These are phyloP conservation scores for Alexandromys fortis DNA, from an alignment of 2,113 vertebrate species.

Conservation along the genomic window DNA sequence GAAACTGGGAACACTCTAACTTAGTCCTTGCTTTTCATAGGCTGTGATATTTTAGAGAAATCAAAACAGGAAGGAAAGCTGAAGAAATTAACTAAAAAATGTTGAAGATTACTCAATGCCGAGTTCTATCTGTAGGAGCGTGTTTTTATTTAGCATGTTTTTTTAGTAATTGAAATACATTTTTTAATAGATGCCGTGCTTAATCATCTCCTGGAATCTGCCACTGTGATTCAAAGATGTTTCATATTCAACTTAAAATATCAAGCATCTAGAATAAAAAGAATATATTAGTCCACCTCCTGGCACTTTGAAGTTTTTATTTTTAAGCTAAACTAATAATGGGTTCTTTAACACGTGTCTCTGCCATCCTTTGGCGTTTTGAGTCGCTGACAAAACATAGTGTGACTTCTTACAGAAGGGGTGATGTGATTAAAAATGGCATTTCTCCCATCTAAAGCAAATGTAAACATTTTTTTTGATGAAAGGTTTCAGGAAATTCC, in stretches of 20 bases:
- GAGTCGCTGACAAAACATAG: background rate
- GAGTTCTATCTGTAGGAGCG: background rate
- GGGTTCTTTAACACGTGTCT: background rate
- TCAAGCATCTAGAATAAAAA: slow-evolving; percentile 66
- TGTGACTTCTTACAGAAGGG: background rate
- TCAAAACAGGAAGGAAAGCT: slow-evolving; percentile 32
- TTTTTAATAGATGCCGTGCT: slow-evolving; percentile 66
- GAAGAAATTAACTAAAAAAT: slow-evolving; percentile 44
- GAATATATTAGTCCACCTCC: slow-evolving; percentile 47
- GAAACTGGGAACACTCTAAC: background rate
- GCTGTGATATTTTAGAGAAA: background rate
- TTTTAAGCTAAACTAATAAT: slow-evolving; percentile 59
- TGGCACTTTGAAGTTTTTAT: slow-evolving; percentile 24
- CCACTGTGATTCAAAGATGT: slow-evolving; percentile 68
- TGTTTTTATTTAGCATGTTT: slow-evolving; percentile 61
- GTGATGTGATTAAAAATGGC: background rate
- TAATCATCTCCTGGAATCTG: slow-evolving; percentile 67
- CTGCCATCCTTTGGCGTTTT: background rate
- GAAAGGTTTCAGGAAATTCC: background rate
- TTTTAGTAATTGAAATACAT: slow-evolving; percentile 52
- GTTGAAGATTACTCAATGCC: slow-evolving; percentile 53
- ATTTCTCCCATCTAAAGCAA: background rate
- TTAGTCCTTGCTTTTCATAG: background rate
- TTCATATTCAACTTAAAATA: slow-evolving; percentile 75
- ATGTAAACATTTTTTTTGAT: background rate